phyloP scores from a whole-genome alignment of 2,888 invertebrate species.

The Bellardia bayeri region DNA sequence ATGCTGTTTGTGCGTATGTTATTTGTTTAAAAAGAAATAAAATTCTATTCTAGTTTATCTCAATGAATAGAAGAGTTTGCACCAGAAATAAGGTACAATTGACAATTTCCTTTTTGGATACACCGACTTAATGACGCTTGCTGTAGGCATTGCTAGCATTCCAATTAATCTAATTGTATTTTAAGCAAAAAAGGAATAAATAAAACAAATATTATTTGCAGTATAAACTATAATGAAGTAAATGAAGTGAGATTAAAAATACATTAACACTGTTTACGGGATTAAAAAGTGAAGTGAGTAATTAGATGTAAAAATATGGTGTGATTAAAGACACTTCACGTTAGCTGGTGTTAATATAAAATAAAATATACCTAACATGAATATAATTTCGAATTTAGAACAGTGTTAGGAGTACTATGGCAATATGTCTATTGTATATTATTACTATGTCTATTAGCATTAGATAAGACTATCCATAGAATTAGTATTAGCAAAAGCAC shows the following conservation, averaged over 20 bases:
- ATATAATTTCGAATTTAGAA: too few species aligned
- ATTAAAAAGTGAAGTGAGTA: background rate
- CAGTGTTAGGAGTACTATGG: too few species aligned
- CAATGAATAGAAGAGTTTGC: background rate
- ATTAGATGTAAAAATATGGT: too few species aligned
- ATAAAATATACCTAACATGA: too few species aligned
- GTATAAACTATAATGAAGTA: background rate
- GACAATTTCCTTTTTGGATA: background rate
- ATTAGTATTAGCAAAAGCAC: too few species aligned
- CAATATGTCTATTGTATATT: too few species aligned
- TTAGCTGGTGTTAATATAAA: too few species aligned
- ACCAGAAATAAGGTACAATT: background rate
- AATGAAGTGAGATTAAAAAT: background rate
- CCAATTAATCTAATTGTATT: background rate
- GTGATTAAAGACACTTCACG: too few species aligned
- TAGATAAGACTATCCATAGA: too few species aligned
- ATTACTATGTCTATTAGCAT: too few species aligned
- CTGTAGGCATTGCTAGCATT: background rate
- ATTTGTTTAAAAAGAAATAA: background rate
- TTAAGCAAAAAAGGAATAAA: background rate
- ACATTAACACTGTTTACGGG: background rate
- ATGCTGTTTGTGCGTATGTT: background rate
- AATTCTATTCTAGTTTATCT: background rate
- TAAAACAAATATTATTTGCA: background rate
- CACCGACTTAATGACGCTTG: background rate